Conservation (phyloP, 2,888 invertebrate species). For the Spilarctia lutea region DNA sequence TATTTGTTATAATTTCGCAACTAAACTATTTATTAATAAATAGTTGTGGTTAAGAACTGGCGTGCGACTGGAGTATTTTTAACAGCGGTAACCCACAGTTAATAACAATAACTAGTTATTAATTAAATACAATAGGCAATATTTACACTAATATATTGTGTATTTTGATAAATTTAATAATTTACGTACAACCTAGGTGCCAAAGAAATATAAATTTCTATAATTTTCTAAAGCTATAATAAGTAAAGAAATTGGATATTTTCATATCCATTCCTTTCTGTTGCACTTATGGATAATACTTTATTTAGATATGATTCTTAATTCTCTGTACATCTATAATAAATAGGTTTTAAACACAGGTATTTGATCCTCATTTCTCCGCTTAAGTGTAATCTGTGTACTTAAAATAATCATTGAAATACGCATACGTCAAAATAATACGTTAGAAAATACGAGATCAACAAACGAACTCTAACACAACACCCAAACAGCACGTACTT, state of each 20-base stretch:
- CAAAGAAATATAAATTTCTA: too few species aligned
- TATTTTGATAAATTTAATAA: too few species aligned
- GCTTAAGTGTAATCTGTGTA: neutral
- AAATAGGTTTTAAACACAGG: neutral
- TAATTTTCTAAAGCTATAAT: too few species aligned
- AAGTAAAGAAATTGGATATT: too few species aligned
- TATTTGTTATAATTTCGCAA: neutral
- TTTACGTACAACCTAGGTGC: too few species aligned
- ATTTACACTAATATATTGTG: too few species aligned
- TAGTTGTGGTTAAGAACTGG: neutral
- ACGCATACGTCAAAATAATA: neutral
- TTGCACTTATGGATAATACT: neutral
- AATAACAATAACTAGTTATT: neutral
- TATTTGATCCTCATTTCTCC: neutral
- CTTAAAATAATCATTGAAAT: too few species aligned
- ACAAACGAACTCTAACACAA: conserved; percentile 44
- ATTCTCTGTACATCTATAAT: neutral
- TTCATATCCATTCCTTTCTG: too few species aligned
- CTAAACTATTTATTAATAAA: neutral
- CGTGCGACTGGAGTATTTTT: neutral
- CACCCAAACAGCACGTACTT: conserved; percentile 50
- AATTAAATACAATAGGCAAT: neutral
- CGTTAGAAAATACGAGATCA: conserved; percentile 29
- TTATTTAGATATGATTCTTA: neutral
- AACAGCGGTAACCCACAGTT: neutral